These are phyloP conservation scores for Cyanistes caeruleus DNA, from an alignment of 2,113 vertebrate species.

Conservation along the genomic window DNA sequence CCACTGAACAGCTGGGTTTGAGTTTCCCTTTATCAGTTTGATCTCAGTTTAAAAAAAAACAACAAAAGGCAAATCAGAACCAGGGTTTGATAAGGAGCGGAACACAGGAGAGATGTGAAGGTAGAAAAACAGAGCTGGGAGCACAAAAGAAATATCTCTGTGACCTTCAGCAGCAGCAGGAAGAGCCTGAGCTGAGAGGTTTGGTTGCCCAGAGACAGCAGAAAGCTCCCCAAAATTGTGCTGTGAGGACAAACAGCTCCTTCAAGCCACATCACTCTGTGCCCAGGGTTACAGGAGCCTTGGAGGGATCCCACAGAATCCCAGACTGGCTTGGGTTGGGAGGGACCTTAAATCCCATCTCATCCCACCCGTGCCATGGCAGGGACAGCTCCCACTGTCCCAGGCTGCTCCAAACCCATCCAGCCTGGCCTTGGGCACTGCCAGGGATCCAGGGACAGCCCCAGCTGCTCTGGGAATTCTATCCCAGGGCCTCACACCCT, in stretches of 20 bases:
- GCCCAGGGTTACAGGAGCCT: background rate
- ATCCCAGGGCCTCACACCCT: background rate
- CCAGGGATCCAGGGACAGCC: background rate
- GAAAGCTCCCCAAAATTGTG: fast-evolving
- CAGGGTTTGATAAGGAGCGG: fast-evolving
- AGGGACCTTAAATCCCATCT: background rate
- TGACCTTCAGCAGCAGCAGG: background rate
- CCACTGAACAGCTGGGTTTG: background rate
- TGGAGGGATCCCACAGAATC: background rate
- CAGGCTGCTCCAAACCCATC: background rate
- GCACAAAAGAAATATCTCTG: background rate
- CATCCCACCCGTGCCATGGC: background rate
- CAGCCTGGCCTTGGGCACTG: background rate
- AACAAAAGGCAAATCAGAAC: background rate
- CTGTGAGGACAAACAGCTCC: background rate
- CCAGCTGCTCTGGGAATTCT: background rate
- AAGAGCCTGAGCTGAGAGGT: background rate
- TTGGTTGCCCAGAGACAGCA: background rate
- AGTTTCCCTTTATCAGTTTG: background rate
- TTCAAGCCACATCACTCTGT: fast-evolving
- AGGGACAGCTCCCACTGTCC: background rate
- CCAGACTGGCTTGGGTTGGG: background rate
- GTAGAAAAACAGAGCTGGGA: background rate
- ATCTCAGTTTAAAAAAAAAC: background rate
- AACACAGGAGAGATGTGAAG: background rate